These are phyloP conservation scores for Loxodonta africana DNA, from an alignment of 2,113 vertebrate genomes.

Conservation along the genomic window DNA sequence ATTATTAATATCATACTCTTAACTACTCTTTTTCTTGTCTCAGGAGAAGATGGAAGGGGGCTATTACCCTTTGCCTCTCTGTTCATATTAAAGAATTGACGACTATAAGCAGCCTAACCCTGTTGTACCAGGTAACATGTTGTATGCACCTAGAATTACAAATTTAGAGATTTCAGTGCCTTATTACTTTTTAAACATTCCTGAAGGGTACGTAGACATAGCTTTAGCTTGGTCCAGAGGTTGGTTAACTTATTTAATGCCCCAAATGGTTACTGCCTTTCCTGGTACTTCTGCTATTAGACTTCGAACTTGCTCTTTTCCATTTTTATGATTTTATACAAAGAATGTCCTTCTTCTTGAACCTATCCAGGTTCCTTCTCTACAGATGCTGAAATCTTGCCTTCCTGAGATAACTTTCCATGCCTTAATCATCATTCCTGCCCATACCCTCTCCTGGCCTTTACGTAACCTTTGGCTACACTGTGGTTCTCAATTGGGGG, in stretches of 20 bases:
- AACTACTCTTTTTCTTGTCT: neutral
- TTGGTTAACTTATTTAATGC: neutral
- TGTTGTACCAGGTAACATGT: neutral
- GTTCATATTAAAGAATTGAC: neutral
- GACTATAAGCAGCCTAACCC: neutral
- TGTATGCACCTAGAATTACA: neutral
- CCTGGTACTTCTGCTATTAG: no score
- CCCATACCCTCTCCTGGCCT: neutral
- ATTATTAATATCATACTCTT: neutral
- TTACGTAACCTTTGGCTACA: neutral
- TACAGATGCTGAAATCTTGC: neutral
- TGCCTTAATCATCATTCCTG: neutral
- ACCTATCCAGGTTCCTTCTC: neutral
- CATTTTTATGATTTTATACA: neutral
- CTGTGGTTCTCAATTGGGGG: neutral
- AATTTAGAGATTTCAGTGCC: neutral
- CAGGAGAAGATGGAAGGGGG: neutral
- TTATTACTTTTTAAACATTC: neutral
- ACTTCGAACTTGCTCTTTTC: neutral
- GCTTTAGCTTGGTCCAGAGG: neutral
- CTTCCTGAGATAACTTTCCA: neutral
- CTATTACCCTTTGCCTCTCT: neutral
- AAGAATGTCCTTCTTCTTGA: neutral
- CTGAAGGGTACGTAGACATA: rapidly evolving
- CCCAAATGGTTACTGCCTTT: neutral